Conservation (phyloP, 53 echinoderm and acorn worm genomes). For the Antedon mediterranea region DNA sequence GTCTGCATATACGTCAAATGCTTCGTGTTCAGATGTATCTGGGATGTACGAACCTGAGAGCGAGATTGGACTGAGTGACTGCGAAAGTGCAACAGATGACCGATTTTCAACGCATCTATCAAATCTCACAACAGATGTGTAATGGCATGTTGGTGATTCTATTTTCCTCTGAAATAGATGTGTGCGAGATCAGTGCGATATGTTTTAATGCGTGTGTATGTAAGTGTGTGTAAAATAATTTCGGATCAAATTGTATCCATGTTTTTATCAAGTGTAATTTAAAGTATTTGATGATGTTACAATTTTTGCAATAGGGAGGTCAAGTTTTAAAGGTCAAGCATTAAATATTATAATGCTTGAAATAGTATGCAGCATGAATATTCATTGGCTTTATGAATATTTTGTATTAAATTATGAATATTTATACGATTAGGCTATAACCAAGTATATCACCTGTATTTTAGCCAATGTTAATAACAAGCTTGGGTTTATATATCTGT, state of each 20-base stretch:
- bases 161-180: neutral
- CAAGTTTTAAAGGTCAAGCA: neutral
- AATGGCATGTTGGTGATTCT: neutral
- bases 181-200: too few relatives aligned
- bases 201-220: neutral
- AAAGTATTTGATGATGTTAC: neutral
- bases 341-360: neutral
- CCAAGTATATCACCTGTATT: neutral
- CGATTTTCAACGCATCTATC: neutral
- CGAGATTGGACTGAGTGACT: constrained; percentile 67
- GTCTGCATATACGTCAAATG: constrained; percentile 89
- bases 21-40: constrained; percentile 81
- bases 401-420: neutral
- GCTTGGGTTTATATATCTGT: neutral
- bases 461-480: neutral
- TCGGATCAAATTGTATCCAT: neutral
- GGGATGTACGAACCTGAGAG: constrained; percentile 76
- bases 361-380: neutral
- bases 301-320: neutral
- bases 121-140: constrained; percentile 3
- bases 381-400: too few relatives aligned
- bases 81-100: constrained; percentile 24
- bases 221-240: neutral
- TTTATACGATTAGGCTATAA: neutral
- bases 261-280: neutral